phyloP scores from a whole-genome alignment of 2,888 invertebrate genomes.

The Psococerastis gibbosa region DNA sequence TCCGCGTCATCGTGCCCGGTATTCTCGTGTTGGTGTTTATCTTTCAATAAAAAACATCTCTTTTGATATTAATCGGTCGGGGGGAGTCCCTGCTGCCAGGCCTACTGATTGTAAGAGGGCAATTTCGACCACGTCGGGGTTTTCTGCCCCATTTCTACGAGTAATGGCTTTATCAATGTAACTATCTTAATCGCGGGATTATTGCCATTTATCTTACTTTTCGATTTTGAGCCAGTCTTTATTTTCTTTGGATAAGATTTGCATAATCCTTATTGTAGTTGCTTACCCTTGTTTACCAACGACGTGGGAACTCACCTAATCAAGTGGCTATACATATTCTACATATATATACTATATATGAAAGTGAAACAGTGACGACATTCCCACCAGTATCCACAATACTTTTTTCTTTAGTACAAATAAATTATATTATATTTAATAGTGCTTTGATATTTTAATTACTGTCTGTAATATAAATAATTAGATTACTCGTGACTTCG shows the following conservation, averaged over 20 bases:
- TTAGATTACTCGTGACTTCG: too few species aligned
- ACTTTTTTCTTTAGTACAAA: too few species aligned
- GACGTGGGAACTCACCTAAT: too few species aligned
- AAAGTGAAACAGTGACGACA: too few species aligned
- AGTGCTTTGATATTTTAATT: too few species aligned
- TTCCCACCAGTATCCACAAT: too few species aligned
- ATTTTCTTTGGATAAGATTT: neutral
- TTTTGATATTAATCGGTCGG: neutral
- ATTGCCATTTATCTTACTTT: conserved; percentile 10
- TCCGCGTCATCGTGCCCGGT: neutral
- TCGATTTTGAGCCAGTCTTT: neutral
- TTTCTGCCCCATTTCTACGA: conserved; percentile 2
- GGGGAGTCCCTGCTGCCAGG: neutral
- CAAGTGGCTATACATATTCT: too few species aligned
- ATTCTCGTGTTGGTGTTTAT: conserved; percentile 9
- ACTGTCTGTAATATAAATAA: too few species aligned
- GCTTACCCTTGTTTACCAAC: neutral
- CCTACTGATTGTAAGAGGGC: neutral
- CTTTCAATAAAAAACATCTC: conserved; percentile 10
- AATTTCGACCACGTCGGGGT: too few species aligned
- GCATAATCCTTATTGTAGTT: neutral
- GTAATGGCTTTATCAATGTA: conserved; percentile 1
- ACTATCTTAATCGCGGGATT: conserved; percentile 6
- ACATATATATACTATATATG: too few species aligned
- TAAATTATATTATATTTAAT: too few species aligned